Base-by-base conservation (phyloP, 1,140 invertebrate genomes). In the Drosophila setifemur region DNA sequence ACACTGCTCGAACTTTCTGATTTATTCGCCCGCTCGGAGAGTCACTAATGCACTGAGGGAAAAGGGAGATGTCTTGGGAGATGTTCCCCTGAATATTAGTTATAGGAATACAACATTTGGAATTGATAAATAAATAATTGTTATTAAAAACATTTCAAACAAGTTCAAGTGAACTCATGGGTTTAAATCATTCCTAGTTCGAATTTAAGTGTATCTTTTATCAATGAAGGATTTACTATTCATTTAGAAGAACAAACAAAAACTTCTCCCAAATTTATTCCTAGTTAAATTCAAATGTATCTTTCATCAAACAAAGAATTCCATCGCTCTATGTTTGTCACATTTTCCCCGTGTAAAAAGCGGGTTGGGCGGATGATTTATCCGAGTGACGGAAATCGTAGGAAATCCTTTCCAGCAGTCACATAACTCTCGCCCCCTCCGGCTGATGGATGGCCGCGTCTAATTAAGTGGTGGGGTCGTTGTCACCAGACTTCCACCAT, bases 391-490 rank as follows among this genome's bases (percentile, higher is more conserved):
- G 44, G 43, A 87, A 87, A 73, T 66, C 60, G 68, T 87, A 87
- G 81, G 81, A 86, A 86, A 86, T 86, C 81, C 81, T 87, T 87
- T 81, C 54, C 69, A 61, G 50, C 40, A 83, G 58, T 83, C 77
- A 87, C 63, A 87, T 83, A 88, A 68, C 67, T 83, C 73, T 55
- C 19, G 28, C 16, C 25, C n/a, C 61, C 39, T 16, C 28, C 63
- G 39, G 19, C 57, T 88, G 83, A 87, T 72, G 60, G 60, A 83
- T 78, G 73, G 44, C 73, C 77, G 73, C 73, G 70, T 87, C 83
- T 86, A 86, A 86, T 86, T 73, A 86, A 86, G 81, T 69, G 76
- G 82, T 86, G 76, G 75, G 75, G 72, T 76, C 72, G 76, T 86
- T 86, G 81, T 87, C 81, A 86, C 72, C 76, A 81, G 70, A 67